Percentiles rank a stretch among this genome's conserved stretches.
phyloP scores from a whole-genome alignment of 2,797 vertebrate species.

The Anableps anableps region DNA sequence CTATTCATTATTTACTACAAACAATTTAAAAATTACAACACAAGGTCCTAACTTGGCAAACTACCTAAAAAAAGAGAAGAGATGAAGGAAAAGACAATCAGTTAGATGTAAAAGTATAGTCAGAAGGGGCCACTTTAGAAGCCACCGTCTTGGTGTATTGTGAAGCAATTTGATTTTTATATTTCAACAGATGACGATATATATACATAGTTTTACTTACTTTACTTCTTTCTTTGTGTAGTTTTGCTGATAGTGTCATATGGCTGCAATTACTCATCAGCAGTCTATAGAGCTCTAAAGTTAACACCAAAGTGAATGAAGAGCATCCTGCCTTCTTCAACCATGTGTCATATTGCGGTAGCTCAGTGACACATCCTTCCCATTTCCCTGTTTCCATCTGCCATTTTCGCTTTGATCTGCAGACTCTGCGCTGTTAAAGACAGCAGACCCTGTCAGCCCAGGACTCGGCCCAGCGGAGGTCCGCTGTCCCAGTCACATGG shows the following conservation, averaged over 20 bases:
- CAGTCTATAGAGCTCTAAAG: conserved; percentile 9
- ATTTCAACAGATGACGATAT: background rate
- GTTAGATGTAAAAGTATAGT: too few species aligned
- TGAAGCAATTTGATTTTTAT: background rate
- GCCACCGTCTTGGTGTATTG: too few species aligned
- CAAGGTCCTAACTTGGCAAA: background rate
- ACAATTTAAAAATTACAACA: background rate
- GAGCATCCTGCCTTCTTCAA: conserved; percentile 40
- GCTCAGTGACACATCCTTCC: conserved; percentile 56
- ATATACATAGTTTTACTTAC: background rate
- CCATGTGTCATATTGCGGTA: conserved; percentile 42
- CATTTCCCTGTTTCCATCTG: conserved; percentile 12
- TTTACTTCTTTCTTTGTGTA: background rate
- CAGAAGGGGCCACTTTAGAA: too few species aligned
- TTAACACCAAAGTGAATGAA: conserved; percentile 40
- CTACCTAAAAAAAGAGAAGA: background rate
- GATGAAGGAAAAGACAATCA: background rate
- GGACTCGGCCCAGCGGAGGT: background rate
- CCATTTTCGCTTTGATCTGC: conserved; percentile 7
- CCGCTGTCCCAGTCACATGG: conserved; percentile 28
- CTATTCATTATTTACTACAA: background rate
- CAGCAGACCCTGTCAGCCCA: background rate
- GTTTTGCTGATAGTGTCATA: background rate
- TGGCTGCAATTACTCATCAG: conserved; percentile 9
- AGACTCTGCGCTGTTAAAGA: background rate